Evolutionary conservation across 1,140 invertebrate species (phyloP).

Genomic region (Drusus annulatus): DNA sequence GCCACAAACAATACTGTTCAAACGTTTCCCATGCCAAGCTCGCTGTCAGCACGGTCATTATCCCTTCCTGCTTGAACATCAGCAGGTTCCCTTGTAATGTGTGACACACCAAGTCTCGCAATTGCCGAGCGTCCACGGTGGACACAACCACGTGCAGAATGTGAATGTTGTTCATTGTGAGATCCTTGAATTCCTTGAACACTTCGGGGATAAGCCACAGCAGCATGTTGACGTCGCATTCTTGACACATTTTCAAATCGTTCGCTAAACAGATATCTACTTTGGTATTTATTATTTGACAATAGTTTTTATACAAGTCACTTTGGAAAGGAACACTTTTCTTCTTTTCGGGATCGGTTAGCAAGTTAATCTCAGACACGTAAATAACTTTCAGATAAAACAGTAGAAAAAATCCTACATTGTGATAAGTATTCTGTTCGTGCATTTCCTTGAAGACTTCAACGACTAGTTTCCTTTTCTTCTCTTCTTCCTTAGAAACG

Average conservation of each 20-base stretch:
- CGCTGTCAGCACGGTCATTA: slow-evolving; percentile 81
- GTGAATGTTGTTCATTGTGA: slow-evolving; percentile 88
- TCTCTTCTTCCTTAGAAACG: slow-evolving; percentile 83
- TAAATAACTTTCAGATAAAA: slow-evolving; percentile 73
- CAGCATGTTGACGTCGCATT: slow-evolving; percentile 89
- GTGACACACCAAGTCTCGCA: slow-evolving; percentile 91
- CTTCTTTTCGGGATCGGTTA: slow-evolving; percentile 69
- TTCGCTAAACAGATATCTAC: slow-evolving; percentile 81
- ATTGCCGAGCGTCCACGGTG: slow-evolving; percentile 88
- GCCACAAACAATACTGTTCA: slow-evolving; percentile 97
- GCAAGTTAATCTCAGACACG: slow-evolving; percentile 64
- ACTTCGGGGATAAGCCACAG: slow-evolving; percentile 93
- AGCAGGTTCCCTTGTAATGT: slow-evolving; percentile 90
- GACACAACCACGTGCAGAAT: slow-evolving; percentile 90
- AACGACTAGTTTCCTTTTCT: slow-evolving; percentile 81
- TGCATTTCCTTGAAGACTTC: slow-evolving; percentile 83
- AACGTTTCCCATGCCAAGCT: slow-evolving; percentile 96
- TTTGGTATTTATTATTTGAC: slow-evolving; percentile 85
- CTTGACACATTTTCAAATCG: slow-evolving; percentile 90
- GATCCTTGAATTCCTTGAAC: slow-evolving; percentile 91
- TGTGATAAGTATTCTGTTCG: slow-evolving; percentile 75
- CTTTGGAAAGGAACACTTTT: slow-evolving; percentile 84
- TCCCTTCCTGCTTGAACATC: slow-evolving; percentile 84
- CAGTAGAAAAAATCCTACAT: slow-evolving; percentile 88
- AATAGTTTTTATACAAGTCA: slow-evolving; percentile 89